Evolutionary conservation across 2,113 vertebrate species (phyloP).

Genomic region (Reinhardtius hippoglossoides): DNA sequence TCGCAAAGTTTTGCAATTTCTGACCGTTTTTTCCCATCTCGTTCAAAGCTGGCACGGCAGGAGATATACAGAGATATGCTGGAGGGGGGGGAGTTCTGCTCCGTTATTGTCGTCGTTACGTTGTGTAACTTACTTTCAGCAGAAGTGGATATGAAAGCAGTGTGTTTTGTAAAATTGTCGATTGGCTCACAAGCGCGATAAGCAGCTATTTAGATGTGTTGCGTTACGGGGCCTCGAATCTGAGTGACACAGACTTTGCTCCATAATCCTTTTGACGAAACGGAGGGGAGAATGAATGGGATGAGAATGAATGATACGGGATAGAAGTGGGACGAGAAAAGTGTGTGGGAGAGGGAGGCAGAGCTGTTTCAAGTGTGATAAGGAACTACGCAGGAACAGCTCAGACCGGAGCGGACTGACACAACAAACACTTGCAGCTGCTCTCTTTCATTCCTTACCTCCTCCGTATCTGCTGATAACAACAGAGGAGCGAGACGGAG

Average conservation of each 20-base stretch:
- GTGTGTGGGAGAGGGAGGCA: conserved; percentile 60
- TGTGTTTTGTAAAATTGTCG: background rate
- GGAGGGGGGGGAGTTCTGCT: background rate
- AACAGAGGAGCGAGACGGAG: conserved; percentile 25
- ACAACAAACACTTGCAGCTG: conserved; percentile 76
- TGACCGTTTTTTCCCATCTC: background rate
- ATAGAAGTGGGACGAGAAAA: conserved; percentile 26
- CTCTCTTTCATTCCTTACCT: conserved; percentile 62
- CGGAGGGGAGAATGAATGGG: conserved; percentile 12
- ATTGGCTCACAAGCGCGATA: conserved; percentile 1
- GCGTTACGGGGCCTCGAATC: conserved; percentile 11
- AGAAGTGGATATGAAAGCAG: background rate
- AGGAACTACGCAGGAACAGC: conserved; percentile 50
- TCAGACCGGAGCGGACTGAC: conserved; percentile 62
- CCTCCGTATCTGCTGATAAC: conserved; percentile 72
- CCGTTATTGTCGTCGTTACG: background rate
- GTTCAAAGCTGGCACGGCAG: background rate
- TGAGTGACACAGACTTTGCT: conserved; percentile 7
- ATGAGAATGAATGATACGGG: conserved; percentile 37
- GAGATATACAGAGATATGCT: background rate
- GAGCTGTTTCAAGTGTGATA: conserved; percentile 74
- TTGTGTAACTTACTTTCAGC: background rate
- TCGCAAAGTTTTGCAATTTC: conserved; percentile 18
- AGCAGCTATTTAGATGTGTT: conserved; percentile 35
- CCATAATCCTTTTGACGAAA: conserved; percentile 39